A percentile compares a stretch with the other conserved stretches of the same genome.
These are phyloP conservation scores for Drosophila kurseongensis DNA, from an alignment of 1,140 invertebrate species.

Conservation along the genomic window DNA sequence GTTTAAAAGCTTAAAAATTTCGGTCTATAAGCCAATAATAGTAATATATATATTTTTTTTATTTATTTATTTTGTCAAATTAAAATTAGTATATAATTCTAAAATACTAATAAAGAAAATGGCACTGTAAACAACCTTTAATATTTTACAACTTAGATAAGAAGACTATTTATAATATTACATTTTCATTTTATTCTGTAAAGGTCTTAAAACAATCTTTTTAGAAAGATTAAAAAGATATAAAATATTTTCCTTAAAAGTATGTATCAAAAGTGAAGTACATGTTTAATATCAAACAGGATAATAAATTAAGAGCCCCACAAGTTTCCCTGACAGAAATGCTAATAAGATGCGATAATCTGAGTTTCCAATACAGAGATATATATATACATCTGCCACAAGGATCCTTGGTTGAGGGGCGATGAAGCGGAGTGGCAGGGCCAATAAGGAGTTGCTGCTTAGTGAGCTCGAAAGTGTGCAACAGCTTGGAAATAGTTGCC, in stretches of 20 bases:
- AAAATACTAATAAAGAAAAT: too few species aligned
- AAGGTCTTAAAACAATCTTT: too few species aligned
- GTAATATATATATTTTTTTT: too few species aligned
- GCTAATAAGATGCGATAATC: not conserved
- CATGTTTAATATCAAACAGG: not conserved
- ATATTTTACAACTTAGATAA: too few species aligned
- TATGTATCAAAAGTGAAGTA: too few species aligned
- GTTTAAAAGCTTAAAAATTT: not conserved
- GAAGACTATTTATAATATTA: too few species aligned
- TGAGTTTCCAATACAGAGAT: slow-evolving; percentile 21
- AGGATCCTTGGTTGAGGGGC: not conserved
- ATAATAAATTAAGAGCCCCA: not conserved
- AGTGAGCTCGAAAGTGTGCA: slow-evolving; percentile 78
- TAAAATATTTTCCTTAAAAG: too few species aligned
- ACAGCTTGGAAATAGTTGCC: slow-evolving; percentile 78
- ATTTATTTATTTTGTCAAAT: too few species aligned
- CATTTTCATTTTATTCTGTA: too few species aligned
- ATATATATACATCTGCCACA: slow-evolving; percentile 1
- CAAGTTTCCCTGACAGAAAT: slow-evolving; percentile 4
- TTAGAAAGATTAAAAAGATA: too few species aligned
- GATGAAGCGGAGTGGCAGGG: slow-evolving; percentile 17
- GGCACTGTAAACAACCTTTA: too few species aligned
- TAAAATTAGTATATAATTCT: too few species aligned
- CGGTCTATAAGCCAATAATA: not conserved
- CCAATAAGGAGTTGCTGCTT: slow-evolving; percentile 52